These are phyloP conservation scores for Prionace glauca DNA, from an alignment of 2,797 vertebrate genomes.

Conservation along the genomic window DNA sequence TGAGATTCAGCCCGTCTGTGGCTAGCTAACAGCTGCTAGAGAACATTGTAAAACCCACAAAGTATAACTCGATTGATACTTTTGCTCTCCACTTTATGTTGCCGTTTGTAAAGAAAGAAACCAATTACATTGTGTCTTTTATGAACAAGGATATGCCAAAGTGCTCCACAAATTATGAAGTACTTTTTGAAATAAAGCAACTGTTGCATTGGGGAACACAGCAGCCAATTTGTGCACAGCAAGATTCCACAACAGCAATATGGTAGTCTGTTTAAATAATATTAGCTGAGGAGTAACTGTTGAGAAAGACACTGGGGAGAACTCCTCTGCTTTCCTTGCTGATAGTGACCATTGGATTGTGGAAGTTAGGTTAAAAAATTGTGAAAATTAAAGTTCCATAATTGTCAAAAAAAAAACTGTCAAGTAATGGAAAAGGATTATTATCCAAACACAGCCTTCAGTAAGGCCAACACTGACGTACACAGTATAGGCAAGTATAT, in stretches of 20 bases:
- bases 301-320: not conserved
- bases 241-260: not conserved
- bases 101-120: not conserved
- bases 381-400: too few species aligned
- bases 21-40: not conserved
- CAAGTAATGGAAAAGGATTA: too few species aligned
- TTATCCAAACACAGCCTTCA: too few species aligned
- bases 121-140: not conserved
- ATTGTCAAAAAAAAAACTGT: too few species aligned
- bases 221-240: not conserved
- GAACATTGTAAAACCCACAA: not conserved
- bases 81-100: not conserved
- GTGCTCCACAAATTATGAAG: not conserved
- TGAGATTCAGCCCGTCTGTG: not conserved
- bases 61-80: not conserved
- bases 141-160: not conserved
- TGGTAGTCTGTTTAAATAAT: not conserved
- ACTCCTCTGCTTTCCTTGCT: not conserved
- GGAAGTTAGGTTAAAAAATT: too few species aligned
- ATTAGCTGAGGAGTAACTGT: not conserved
- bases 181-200: not conserved
- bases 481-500: too few species aligned
- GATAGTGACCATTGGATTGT: not conserved
- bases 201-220: not conserved
- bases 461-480: too few species aligned